These are phyloP conservation scores for Perca flavescens DNA, from an alignment of 2,113 vertebrate genomes.

Conservation along the genomic window DNA sequence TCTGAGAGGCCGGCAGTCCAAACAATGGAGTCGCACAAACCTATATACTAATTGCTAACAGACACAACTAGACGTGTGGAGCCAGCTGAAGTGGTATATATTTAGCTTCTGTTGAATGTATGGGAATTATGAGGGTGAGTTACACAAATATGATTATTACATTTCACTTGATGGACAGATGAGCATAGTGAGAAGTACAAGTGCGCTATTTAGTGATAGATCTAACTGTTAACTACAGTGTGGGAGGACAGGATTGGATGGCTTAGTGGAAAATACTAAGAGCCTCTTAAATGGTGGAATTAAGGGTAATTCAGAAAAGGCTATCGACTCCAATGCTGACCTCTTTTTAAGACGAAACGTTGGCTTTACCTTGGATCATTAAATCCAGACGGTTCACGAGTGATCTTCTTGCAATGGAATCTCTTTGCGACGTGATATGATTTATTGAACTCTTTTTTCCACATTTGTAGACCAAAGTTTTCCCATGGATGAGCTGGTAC, in stretches of 20 bases:
- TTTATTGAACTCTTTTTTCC: conserved; percentile 44
- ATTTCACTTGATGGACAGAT: conserved; percentile 72
- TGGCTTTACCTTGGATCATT: conserved; percentile 49
- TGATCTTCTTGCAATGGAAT: conserved; percentile 50
- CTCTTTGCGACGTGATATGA: conserved; percentile 29
- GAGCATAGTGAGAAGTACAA: conserved; percentile 71
- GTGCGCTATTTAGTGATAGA: conserved; percentile 52
- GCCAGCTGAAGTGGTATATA: conserved; percentile 54
- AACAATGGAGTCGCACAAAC: conserved; percentile 77
- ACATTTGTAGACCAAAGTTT: conserved; percentile 17
- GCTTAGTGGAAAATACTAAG: conserved; percentile 63
- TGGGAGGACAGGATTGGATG: conserved; percentile 45
- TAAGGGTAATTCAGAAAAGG: conserved; percentile 52
- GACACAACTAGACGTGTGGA: conserved; percentile 69
- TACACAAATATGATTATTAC: conserved; percentile 73
- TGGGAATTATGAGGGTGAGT: conserved; percentile 63
- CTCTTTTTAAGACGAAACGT: conserved; percentile 34
- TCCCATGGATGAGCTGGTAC: conserved; percentile 38
- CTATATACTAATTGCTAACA: conserved; percentile 79
- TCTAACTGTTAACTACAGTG: conserved; percentile 32
- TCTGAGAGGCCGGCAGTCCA: conserved; percentile 67
- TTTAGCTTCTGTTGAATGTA: conserved; percentile 68
- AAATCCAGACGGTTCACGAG: conserved; percentile 33
- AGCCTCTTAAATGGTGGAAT: conserved; percentile 60
- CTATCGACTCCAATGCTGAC: conserved; percentile 19